Percentiles rank a stretch among this genome's conserved stretches.
phyloP scores from a whole-genome alignment of 1,140 invertebrate species.

The Nebria ingens region DNA sequence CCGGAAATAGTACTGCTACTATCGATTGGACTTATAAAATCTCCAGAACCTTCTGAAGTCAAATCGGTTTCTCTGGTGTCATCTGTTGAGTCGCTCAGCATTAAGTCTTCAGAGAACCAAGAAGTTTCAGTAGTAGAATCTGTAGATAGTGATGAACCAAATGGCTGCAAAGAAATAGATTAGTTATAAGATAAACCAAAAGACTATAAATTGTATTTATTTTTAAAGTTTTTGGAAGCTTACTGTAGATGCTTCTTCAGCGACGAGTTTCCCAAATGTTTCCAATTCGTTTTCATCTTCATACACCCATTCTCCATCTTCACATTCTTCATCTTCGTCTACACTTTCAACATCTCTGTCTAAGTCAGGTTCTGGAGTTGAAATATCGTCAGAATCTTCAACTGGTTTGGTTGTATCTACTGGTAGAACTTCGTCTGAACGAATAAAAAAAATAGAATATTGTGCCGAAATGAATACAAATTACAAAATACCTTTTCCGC shows the following conservation, averaged over 20 bases:
- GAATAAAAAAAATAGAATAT: conserved; percentile 14
- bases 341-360: conserved; percentile 25
- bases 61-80: conserved; percentile 26
- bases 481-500: conserved; percentile 48
- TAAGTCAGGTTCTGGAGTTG: not conserved
- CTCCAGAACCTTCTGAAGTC: conserved; percentile 16
- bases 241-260: conserved; percentile 20
- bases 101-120: conserved; percentile 41
- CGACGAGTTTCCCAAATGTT: conserved; percentile 8
- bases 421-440: conserved; percentile 54
- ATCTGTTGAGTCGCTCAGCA: conserved; percentile 46
- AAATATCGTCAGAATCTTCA: conserved; percentile 36
- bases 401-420: conserved; percentile 46
- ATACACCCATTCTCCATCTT: conserved; percentile 48
- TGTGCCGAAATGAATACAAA: not conserved
- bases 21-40: conserved; percentile 14
- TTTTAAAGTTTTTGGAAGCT: conserved; percentile 20
- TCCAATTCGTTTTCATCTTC: conserved; percentile 31
- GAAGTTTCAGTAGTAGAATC: conserved; percentile 26
- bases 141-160: conserved; percentile 7
- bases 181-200: not conserved
- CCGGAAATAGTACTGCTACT: conserved; percentile 16
- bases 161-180: not conserved
- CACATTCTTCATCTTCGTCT: conserved; percentile 41
- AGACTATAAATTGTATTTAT: too few species aligned